Base-by-base conservation (phyloP, 2,113 vertebrate species). In the Paedocypris sp. region DNA sequence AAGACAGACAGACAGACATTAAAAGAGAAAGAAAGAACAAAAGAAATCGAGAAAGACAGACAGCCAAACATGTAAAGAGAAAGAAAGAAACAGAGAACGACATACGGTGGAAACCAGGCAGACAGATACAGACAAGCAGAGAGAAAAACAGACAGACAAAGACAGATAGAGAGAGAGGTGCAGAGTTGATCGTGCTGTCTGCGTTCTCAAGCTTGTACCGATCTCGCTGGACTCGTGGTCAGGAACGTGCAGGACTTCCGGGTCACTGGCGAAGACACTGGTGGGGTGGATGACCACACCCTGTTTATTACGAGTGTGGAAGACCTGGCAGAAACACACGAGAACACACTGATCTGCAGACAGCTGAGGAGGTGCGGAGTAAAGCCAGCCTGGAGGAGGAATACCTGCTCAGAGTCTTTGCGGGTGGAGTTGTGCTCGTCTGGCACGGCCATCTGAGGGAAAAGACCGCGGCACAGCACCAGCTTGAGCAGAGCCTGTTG, bases 381-480 rank as follows among this genome's bases (percentile, higher is more conserved):
- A n/a, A n/a, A n/a, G n/a, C n/a, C n/a, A n/a, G n/a, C n/a, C n/a
- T n/a, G n/a, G n/a, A n/a, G n/a, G n/a, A n/a, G n/a, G n/a, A n/a
- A 0, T 23, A 90, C 93, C 91, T 97, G 93, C 1, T 97, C 92
- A 0, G 93, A 92, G 72, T 94, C 89, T 60, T 90, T 94, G 46
- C 93, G 88, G 62, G 76, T 70, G 9, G 82, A 54, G 72, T 97
- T 96, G 82, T 91, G 86, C 0, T 76, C 82, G n/a, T 97, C 93
- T 0, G 93, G 86, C 39, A 90, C 4, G 0, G 92, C 90, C 56
- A 96, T 80, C 75, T 96, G 92, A 0, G 93, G 93, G 74, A 93
- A 96, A 4, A 97, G 88, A 1, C 93, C 92, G 1, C 88, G 69
- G 60, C 84, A 88, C 4, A 97, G 82, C 73, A 92, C 77, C 73